Base-by-base conservation (phyloP, 2,888 invertebrate species). In the Bimastos eiseni region DNA sequence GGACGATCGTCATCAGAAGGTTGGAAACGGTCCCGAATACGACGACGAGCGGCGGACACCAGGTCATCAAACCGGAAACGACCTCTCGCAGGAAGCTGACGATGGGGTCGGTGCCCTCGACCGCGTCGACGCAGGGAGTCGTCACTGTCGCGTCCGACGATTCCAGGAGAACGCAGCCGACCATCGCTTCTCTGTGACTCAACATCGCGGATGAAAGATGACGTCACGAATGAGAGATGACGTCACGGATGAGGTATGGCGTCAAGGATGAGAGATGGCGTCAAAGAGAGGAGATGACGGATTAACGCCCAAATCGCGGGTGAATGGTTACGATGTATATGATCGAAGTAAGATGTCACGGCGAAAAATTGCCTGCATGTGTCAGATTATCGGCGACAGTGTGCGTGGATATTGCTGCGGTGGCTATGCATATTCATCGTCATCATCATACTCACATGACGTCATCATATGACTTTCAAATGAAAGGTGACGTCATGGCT, bases 1-100 rank as follows among this genome's bases (percentile, higher is more conserved):
- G 90, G 91, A 92, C 38, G 92, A 93, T 38, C 70, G 91, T 91
- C 83, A 91, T 84, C 33, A 93, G 17, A 13, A 94, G 86, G 90
- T 94, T 94, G 21, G 94, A 93, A 3, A 94, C 55, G 11, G 94
- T 93, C 13, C 94, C 94, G 38, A 93, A 90, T 17, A 93, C 91
- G 33, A 94, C 92, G 86, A 94, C 92, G 33, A 93, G 89, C 0
- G 94, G 94, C 55, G 93, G 93, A 34, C 93, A 89, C 88, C 93
- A 94, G 11, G 84, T 83, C 55, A 88, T 33, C 21, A 91, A 90
- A 33, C 38, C 34, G 41, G 83, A 36, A 21, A 91, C 44, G 37
- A 30, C 83, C 36, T n/a, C 38, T n/a, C 30, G 89, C 70, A 83
- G 55, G 89, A 83, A 89, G 37, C 17, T 36, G 24, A 34, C 38